Evolutionary conservation across 2,113 vertebrate genomes (phyloP), one percentile per base, ranked within the genome.

Genomic region (Arothron firmamentum): DNA sequence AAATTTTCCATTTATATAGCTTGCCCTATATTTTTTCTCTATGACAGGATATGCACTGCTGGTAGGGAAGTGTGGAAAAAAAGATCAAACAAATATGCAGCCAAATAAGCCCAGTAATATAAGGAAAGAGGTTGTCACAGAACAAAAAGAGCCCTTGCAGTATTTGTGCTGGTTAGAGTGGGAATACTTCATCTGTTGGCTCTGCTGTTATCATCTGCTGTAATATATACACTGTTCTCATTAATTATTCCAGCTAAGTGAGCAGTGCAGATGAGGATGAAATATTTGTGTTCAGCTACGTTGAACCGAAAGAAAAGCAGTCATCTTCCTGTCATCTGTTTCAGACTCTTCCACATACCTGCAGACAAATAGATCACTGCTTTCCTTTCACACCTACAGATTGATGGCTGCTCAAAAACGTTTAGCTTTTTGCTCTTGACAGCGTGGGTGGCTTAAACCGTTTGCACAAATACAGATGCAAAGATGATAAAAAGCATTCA

Each of bases 231-330:
- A 65, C 53, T 49, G 23, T 49, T 60, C 23, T 68, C 54, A 48
- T 79, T 53, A 59, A 76, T 74, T 67, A 68, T 72, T 70, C 49
- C 59, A 67, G 48, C 47, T 19, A 58, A 71, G 50, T 61, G 62
- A 77, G 62, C 58, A 67, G 52, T 17, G 48, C 64, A 61, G 66
- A 79, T 70, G 56, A 56, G 51, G 21, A 63, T 63, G 59, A 62
- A 49, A 16, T 49, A 7, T 38, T 53, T 61, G 57, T 17, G n/a
- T 54, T 56, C 16, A 9, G 31, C 25, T 34, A 6, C 16, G 41
- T 31, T 17, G 16, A 15, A 17, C 1, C 1, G 17, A 17, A 45
- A 45, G 43, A 45, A 45, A 16, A 52, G 15, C 1, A 17, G 14
- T 11, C 34, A 18, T 28, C 21, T 43, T 25, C 12, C 34, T 38